Evolutionary conservation across 2,888 invertebrate species (phyloP).

Genomic region (Stenurella melanura): DNA sequence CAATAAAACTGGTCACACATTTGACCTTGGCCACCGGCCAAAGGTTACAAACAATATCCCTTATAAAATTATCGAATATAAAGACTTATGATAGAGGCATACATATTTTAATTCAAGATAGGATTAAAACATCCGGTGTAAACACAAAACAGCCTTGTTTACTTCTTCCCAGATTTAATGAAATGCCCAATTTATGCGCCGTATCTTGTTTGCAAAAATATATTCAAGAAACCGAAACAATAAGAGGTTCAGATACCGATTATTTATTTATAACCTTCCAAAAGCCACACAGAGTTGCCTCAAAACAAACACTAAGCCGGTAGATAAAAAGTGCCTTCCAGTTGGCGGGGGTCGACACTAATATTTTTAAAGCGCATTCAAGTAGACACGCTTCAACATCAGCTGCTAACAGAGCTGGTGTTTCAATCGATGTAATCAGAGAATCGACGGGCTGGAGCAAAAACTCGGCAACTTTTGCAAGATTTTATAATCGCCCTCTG

Average conservation of each 20-base stretch:
- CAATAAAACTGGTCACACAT: not conserved
- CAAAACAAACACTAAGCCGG: not conserved
- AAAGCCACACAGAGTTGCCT: not conserved
- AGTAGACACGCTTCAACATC: not conserved
- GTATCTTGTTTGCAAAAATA: not conserved
- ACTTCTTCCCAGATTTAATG: not conserved
- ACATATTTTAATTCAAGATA: too few species aligned
- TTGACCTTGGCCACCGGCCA: slow-evolving; percentile 12
- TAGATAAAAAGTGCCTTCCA: not conserved
- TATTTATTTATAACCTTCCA: not conserved
- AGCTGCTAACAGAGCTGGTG: slow-evolving; percentile 11
- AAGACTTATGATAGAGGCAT: not conserved
- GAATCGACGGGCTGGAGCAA: slow-evolving; percentile 16
- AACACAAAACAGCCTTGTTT: not conserved
- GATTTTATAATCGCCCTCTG: slow-evolving; percentile 24
- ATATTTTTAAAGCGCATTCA: not conserved
- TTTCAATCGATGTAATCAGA: slow-evolving; percentile 6
- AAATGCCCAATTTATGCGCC: not conserved
- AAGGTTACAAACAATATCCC: not conserved
- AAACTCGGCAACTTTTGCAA: slow-evolving; percentile 21
- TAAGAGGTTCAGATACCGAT: not conserved
- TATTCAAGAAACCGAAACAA: not conserved
- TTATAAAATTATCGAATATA: not conserved
- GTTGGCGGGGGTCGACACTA: not conserved
- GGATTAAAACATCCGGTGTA: not conserved